A percentile compares a stretch with the other conserved stretches of the same genome.
Evolutionary conservation across 1,140 invertebrate species (phyloP).

Genomic region (Ephestia elutella): DNA sequence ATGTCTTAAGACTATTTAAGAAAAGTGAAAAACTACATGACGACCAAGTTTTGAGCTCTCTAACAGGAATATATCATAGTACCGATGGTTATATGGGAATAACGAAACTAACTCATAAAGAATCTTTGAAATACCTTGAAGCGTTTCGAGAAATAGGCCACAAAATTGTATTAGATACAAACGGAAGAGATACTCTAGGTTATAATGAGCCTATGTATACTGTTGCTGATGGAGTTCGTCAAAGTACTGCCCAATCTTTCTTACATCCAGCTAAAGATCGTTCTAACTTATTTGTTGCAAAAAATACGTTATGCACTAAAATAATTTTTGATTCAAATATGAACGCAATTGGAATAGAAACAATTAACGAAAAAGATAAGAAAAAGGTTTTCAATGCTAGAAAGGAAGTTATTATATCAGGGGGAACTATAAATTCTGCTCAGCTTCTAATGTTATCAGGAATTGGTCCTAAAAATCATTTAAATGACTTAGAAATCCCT

Average conservation of each 20-base stretch:
- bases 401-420: slow-evolving; percentile 78
- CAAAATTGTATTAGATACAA: slow-evolving; percentile 27
- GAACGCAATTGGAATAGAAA: slow-evolving; percentile 67
- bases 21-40: slow-evolving; percentile 26
- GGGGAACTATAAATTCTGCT: slow-evolving; percentile 77
- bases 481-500: slow-evolving; percentile 74
- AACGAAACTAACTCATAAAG: slow-evolving; percentile 15
- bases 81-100: slow-evolving; percentile 26
- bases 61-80: slow-evolving; percentile 11
- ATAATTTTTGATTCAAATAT: slow-evolving; percentile 79
- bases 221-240: slow-evolving; percentile 74
- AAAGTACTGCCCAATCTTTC: slow-evolving; percentile 75
- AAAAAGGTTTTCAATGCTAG: slow-evolving; percentile 68
- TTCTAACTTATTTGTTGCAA: slow-evolving; percentile 66
- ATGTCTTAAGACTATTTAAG: slow-evolving; percentile 59
- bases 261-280: slow-evolving; percentile 69
- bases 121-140: slow-evolving; percentile 21
- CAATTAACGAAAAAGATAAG: slow-evolving; percentile 54
- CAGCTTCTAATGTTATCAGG: slow-evolving; percentile 81
- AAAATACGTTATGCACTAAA: slow-evolving; percentile 30
- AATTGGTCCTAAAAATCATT: slow-evolving; percentile 78
- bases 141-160: slow-evolving; percentile 32
- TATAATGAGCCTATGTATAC: slow-evolving; percentile 64
- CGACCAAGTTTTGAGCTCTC: neutral
- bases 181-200: slow-evolving; percentile 27